A percentile compares a stretch with the other conserved stretches of the same genome.
Conservation (phyloP, 1,140 invertebrate genomes). For the Stratiolaelaps scimitus region DNA sequence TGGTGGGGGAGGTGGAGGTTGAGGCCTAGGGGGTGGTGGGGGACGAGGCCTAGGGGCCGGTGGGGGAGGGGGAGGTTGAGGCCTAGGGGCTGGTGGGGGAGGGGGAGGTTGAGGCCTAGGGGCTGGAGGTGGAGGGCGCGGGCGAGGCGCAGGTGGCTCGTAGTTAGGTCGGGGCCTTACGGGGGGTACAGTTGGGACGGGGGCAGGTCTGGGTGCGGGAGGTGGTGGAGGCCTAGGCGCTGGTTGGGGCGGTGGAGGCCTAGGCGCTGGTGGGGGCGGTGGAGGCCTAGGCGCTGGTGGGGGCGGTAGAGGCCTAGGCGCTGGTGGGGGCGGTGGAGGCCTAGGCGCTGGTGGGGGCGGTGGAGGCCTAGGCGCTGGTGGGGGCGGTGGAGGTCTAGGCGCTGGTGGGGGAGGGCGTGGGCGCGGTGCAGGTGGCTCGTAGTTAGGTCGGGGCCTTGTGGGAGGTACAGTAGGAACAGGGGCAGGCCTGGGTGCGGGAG, state of each 20-base stretch:
- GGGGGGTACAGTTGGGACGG: not conserved
- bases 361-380: not conserved
- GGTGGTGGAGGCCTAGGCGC: not conserved
- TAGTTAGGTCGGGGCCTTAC: not conserved
- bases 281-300: no score
- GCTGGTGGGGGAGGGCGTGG: not conserved
- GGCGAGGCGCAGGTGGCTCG: conserved; percentile 7
- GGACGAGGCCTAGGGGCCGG: no score
- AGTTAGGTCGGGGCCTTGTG: conserved; percentile 6
- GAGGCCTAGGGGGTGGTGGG: no score
- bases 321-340: not conserved
- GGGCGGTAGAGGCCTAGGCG: not conserved
- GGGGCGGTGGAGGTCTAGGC: not conserved
- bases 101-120: not conserved
- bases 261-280: not conserved
- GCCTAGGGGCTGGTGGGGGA: not conserved
- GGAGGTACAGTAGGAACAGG: not conserved
- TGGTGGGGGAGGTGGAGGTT: no score
- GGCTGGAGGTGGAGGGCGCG: not conserved
- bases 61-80: no score
- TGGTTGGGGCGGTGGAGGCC: no score
- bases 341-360: not conserved
- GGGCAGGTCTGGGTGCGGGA: not conserved
- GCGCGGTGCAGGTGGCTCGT: conserved; percentile 2
- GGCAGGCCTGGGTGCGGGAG: not conserved